phyloP scores from a whole-genome alignment of 1,140 invertebrate species.

The Brachionus asplanchnoidis region DNA sequence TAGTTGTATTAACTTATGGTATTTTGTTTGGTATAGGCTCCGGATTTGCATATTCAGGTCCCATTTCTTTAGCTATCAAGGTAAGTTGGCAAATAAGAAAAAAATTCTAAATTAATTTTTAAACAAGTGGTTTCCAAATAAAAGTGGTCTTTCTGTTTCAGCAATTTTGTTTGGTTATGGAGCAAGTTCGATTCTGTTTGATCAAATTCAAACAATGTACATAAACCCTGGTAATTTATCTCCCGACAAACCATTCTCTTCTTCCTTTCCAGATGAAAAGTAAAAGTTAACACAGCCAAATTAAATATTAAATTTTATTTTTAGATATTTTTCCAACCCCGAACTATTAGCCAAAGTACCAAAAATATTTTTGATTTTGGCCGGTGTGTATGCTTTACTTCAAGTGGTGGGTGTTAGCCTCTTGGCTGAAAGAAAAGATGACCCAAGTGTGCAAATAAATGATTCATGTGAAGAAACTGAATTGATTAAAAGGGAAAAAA shows the following conservation, averaged over 20 bases:
- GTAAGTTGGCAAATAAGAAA: constrained; percentile 43
- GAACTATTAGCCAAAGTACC: constrained; percentile 54
- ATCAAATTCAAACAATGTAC: constrained; percentile 55
- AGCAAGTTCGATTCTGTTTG: constrained; percentile 55
- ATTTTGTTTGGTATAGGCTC: constrained; percentile 54
- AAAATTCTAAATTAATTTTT: not conserved
- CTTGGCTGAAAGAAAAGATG: constrained; percentile 43
- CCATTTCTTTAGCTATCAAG: constrained; percentile 55
- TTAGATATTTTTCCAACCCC: constrained; percentile 54
- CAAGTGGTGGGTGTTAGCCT: constrained; percentile 48
- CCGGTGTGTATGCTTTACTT: constrained; percentile 51
- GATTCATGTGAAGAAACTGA: not conserved
- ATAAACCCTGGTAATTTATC: constrained; percentile 56
- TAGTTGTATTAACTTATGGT: constrained; percentile 53
- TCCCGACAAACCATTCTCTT: constrained; percentile 43
- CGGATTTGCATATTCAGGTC: constrained; percentile 55
- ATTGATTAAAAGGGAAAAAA: not conserved
- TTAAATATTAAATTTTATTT: constrained; percentile 28
- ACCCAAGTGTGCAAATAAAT: not conserved
- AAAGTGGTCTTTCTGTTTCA: constrained; percentile 56
- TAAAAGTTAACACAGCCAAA: not conserved
- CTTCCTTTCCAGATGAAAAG: constrained; percentile 1
- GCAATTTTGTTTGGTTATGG: constrained; percentile 57
- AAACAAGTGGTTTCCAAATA: constrained; percentile 56
- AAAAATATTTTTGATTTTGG: constrained; percentile 53